These are phyloP conservation scores for Dermolepida albohirtum DNA, from an alignment of 2,888 invertebrate species.

Conservation along the genomic window DNA sequence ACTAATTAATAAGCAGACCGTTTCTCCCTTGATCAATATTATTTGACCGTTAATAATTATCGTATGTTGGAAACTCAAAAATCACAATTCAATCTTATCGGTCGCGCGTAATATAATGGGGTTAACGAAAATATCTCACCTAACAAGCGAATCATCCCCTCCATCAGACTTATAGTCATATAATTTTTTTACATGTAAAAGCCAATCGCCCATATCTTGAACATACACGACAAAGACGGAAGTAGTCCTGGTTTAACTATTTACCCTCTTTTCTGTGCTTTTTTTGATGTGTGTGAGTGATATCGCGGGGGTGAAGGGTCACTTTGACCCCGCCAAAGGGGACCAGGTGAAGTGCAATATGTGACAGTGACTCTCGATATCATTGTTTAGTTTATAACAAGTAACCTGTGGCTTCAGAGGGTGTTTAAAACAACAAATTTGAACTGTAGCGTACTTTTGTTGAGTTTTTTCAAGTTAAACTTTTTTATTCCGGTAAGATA, in stretches of 20 bases:
- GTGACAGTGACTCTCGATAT: constrained; percentile 54
- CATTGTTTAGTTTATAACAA: constrained; percentile 56
- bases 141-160: too few relatives aligned
- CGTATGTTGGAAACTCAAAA: background rate
- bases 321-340: constrained; percentile 23
- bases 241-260: constrained; percentile 1
- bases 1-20: too few relatives aligned
- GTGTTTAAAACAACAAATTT: constrained; percentile 2
- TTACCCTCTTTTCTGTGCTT: constrained; percentile 1
- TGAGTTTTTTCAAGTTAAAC: too few relatives aligned
- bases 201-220: constrained; percentile 2
- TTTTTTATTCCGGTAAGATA: constrained; percentile 46
- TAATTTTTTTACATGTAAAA: constrained; percentile 1
- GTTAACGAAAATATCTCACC: too few relatives aligned
- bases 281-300: constrained; percentile 3
- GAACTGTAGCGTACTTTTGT: too few relatives aligned
- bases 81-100: too few relatives aligned
- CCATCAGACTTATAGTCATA: too few relatives aligned
- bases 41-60: background rate
- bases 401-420: constrained; percentile 51
- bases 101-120: too few relatives aligned
- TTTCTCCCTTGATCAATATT: too few relatives aligned
- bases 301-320: constrained; percentile 28
- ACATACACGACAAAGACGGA: constrained; percentile 9
- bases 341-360: constrained; percentile 31